Conservation (phyloP, 2,888 invertebrate genomes). For the Dynastes hyllus region DNA sequence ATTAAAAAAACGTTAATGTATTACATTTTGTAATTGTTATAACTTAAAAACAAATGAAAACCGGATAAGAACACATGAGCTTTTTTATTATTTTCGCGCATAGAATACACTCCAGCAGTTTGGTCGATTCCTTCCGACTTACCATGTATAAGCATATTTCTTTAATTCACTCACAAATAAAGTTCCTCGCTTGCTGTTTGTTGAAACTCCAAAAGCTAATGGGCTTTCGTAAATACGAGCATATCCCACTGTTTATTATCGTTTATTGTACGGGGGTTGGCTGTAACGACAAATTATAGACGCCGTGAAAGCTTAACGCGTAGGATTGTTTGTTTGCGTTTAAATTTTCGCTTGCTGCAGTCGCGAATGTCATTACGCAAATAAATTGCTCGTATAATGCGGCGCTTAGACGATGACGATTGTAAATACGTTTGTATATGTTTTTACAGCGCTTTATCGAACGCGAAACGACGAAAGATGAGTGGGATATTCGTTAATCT, state of each 20-base stretch:
- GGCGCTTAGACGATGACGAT: not conserved
- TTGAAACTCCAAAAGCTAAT: not conserved
- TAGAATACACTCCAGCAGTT: too few species aligned
- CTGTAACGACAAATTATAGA: constrained; percentile 18
- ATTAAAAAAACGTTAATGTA: too few species aligned
- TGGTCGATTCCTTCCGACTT: too few species aligned
- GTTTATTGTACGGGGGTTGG: constrained; percentile 7
- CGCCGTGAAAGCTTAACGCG: constrained; percentile 3
- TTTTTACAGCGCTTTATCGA: not conserved
- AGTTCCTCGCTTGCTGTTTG: not conserved
- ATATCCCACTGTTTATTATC: constrained; percentile 7
- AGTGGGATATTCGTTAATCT: too few species aligned
- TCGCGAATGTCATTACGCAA: constrained; percentile 28
- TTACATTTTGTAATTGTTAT: too few species aligned
- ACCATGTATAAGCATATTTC: too few species aligned
- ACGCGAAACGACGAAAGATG: too few species aligned
- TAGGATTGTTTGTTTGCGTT: constrained; percentile 16
- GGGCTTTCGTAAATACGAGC: not conserved
- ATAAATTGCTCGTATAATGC: constrained; percentile 28
- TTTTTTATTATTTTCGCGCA: too few species aligned
- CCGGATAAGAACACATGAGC: too few species aligned
- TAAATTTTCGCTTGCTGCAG: constrained; percentile 14
- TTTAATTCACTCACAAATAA: too few species aligned
- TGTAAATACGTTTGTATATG: not conserved
- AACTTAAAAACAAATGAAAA: too few species aligned